Evolutionary conservation across 2,888 invertebrate genomes (phyloP).

Genomic region (Coleophora deauratella): DNA sequence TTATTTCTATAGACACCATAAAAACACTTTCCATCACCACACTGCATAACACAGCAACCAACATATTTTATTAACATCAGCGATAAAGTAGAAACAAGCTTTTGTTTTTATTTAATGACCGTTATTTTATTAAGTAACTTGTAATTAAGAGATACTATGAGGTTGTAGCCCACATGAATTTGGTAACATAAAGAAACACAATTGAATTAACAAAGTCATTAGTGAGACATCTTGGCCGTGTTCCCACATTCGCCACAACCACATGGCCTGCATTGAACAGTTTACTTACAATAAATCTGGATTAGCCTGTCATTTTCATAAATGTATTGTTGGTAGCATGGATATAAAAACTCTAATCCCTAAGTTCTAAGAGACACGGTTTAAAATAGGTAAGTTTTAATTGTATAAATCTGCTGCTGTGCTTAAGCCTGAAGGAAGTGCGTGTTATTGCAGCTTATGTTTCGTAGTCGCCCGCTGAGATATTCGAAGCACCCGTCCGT

Average conservation of each 20-base stretch:
- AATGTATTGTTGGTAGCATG: slow-evolving; percentile 1
- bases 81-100: too few relatives aligned
- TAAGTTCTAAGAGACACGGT: slow-evolving; percentile 35
- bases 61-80: too few relatives aligned
- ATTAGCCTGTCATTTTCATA: slow-evolving; percentile 37
- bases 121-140: too few relatives aligned
- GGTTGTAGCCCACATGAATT: too few relatives aligned
- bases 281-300: slow-evolving; percentile 67
- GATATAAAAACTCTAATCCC: slow-evolving; percentile 9
- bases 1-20: slow-evolving; percentile 1
- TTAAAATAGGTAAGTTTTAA: slow-evolving; percentile 24
- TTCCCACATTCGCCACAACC: slow-evolving; percentile 66
- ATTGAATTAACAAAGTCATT: slow-evolving; percentile 66
- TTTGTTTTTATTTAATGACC: too few relatives aligned
- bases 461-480: slow-evolving; percentile 69
- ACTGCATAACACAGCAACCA: background rate
- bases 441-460: slow-evolving; percentile 72
- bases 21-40: slow-evolving; percentile 8
- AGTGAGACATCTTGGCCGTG: slow-evolving; percentile 69
- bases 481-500: slow-evolving; percentile 68
- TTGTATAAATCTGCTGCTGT: background rate
- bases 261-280: slow-evolving; percentile 62
- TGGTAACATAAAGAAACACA: slow-evolving; percentile 25
- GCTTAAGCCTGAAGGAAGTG: slow-evolving; percentile 55
- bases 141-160: too few relatives aligned